Conservation (phyloP, 2,888 invertebrate genomes). For the Oegoconia quadripuncta region DNA sequence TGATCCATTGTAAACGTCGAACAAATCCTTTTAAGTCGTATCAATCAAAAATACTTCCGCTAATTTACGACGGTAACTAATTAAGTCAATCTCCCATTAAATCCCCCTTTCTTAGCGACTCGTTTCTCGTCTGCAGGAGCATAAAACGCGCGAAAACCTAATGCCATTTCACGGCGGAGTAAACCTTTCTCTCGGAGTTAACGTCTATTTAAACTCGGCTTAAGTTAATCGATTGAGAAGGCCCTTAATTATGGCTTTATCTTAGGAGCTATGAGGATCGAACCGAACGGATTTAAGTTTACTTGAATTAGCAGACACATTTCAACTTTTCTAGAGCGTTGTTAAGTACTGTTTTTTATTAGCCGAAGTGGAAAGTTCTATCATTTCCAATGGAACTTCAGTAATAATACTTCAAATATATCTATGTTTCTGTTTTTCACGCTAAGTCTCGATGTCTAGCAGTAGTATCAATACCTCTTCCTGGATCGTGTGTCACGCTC, state of each 20-base stretch:
- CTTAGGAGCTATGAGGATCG: slow-evolving; percentile 65
- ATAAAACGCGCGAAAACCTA: slow-evolving; percentile 78
- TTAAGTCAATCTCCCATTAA: slow-evolving; percentile 75
- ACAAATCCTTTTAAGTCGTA: slow-evolving; percentile 50
- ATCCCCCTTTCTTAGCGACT: slow-evolving; percentile 74
- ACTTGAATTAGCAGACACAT: slow-evolving; percentile 40
- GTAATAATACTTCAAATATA: no score
- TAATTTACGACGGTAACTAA: slow-evolving; percentile 65
- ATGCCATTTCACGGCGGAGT: slow-evolving; percentile 79
- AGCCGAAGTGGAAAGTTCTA: no score
- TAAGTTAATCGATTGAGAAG: slow-evolving; percentile 78
- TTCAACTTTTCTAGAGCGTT: slow-evolving; percentile 32
- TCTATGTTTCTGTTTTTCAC: no score
- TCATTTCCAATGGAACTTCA: no score
- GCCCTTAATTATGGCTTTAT: slow-evolving; percentile 78
- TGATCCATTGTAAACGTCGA: slow-evolving; percentile 5
- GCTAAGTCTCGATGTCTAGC: no score
- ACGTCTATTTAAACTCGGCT: slow-evolving; percentile 77
- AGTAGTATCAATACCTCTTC: no score
- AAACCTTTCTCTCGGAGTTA: slow-evolving; percentile 77
- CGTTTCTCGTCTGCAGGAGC: slow-evolving; percentile 51
- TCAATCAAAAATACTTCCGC: slow-evolving; percentile 69
- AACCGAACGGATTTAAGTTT: slow-evolving; percentile 57
- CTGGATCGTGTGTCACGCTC: no score
- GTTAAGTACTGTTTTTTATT: background rate